Evolutionary conservation across 2,113 vertebrate genomes (phyloP).

Genomic region (Melanocharis versteri): DNA sequence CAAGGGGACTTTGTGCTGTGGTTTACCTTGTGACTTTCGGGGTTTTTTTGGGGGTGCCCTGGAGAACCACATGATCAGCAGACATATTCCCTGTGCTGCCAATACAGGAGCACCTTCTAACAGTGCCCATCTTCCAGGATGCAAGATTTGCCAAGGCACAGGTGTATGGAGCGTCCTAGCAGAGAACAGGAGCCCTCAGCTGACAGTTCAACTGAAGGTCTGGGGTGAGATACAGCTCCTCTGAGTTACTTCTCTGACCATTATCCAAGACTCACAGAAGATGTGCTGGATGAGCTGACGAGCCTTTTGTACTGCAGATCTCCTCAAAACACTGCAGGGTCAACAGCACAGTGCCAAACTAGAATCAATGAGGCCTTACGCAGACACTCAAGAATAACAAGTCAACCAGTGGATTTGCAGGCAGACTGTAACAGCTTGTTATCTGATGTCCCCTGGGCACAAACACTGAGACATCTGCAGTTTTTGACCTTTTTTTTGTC

Average conservation of each 20-base stretch:
- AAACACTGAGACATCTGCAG: conserved; percentile 38
- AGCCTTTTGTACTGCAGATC: neutral
- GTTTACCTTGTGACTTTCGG: neutral
- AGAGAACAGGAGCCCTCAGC: neutral
- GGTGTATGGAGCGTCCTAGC: neutral
- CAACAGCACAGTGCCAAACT: neutral
- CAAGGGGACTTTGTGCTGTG: neutral
- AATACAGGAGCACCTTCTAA: neutral
- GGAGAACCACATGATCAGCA: neutral
- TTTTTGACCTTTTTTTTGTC: neutral
- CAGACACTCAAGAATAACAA: conserved; percentile 5
- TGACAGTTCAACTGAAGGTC: neutral
- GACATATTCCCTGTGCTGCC: neutral
- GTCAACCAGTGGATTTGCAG: conserved; percentile 13
- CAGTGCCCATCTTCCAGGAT: neutral
- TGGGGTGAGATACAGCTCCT: neutral
- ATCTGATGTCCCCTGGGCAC: conserved; percentile 33
- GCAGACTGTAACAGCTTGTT: conserved; percentile 33
- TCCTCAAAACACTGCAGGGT: neutral
- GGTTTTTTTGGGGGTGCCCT: neutral
- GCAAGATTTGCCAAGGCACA: neutral
- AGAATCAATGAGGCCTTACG: neutral
- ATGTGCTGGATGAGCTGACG: neutral
- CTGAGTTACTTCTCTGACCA: neutral
- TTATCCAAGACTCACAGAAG: neutral